Evolutionary conservation across 2,113 vertebrate genomes (phyloP), one percentile per base, ranked within the genome.

Genomic region (Carettochelys insculpta): DNA sequence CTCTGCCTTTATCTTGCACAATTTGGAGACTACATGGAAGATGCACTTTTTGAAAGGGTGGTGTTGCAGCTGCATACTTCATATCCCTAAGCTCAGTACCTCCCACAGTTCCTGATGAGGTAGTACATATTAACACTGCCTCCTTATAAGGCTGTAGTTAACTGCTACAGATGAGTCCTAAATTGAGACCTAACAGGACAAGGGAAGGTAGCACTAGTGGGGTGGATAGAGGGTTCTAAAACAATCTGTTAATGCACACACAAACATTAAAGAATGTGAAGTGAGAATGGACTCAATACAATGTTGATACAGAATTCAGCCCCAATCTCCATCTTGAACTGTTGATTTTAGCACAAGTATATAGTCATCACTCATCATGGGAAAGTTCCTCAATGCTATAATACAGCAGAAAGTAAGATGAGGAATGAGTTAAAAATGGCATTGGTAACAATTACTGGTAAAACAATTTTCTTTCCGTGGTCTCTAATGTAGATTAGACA

Each of bases 91-190:
- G n/a, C 9, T 38, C n/a, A 11, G 19, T 68, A n/a, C 61, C 61
- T 68, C n/a, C 19, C 19, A 81, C 50, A 34, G 27, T 52, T 53
- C 50, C 43, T 27, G 5, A 7, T 25, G 0, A 86, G 53, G 53
- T 83, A 2, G 0, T 68, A 20, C 4, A 79, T 86, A 47, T 14
- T 9, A 65, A 24, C 48, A 5, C 54, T 90, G 71, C 13, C 43
- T 94, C n/a, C 88, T 65, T 3, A 51, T 77, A 75, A 34, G 20
- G 25, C 78, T 92, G 68, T 77, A 82, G 76, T 51, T 12, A 91
- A 54, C 47, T 87, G 2, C 76, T 79, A 65, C 76, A 87, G 78
- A 85, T 94, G 78, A 96, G 78, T 83, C 83, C 77, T 92, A 71
- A 80, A 80, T 78, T 31, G 75, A 82, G 71, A 82, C 75, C 51